A percentile compares a stretch with the other conserved stretches of the same genome.
These are phyloP conservation scores for Chelonus formosanus DNA, from an alignment of 2,888 invertebrate species.

Conservation along the genomic window DNA sequence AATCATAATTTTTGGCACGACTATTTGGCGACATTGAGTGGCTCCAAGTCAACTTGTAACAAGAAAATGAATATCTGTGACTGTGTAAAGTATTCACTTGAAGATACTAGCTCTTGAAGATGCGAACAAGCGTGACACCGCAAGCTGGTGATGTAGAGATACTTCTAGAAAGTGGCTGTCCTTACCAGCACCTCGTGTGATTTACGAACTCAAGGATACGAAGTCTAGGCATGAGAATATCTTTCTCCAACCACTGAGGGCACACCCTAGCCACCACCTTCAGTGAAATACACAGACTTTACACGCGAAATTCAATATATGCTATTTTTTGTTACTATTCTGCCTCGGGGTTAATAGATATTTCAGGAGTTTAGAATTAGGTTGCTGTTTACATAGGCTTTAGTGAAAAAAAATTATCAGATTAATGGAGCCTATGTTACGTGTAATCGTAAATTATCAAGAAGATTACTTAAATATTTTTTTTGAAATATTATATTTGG, in stretches of 20 bases:
- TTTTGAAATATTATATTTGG: too few relatives aligned
- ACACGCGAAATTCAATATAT: not conserved
- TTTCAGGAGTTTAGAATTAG: too few relatives aligned
- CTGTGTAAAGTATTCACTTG: not conserved
- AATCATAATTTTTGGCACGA: too few relatives aligned
- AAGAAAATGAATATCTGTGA: constrained; percentile 1
- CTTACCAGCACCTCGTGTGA: constrained; percentile 43
- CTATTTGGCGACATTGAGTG: too few relatives aligned
- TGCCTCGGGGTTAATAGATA: too few relatives aligned
- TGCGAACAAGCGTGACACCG: constrained; percentile 31
- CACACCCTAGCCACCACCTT: constrained; percentile 13
- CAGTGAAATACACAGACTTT: constrained; percentile 8
- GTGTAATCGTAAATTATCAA: too few relatives aligned
- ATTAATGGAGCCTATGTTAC: too few relatives aligned
- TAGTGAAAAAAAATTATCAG: too few relatives aligned
- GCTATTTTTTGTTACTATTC: not conserved
- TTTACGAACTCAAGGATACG: constrained; percentile 43
- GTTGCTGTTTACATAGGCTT: too few relatives aligned
- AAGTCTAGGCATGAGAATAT: constrained; percentile 4
- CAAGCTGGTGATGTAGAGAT: constrained; percentile 48
- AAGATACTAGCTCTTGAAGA: constrained; percentile 7
- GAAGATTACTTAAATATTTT: too few relatives aligned
- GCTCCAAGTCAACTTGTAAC: not conserved
- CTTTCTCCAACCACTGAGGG: constrained; percentile 1
- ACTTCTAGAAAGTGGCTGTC: constrained; percentile 46